Base-by-base conservation (phyloP, 64 coral and sea anemone species). In the Stichodactyla mertensii region DNA sequence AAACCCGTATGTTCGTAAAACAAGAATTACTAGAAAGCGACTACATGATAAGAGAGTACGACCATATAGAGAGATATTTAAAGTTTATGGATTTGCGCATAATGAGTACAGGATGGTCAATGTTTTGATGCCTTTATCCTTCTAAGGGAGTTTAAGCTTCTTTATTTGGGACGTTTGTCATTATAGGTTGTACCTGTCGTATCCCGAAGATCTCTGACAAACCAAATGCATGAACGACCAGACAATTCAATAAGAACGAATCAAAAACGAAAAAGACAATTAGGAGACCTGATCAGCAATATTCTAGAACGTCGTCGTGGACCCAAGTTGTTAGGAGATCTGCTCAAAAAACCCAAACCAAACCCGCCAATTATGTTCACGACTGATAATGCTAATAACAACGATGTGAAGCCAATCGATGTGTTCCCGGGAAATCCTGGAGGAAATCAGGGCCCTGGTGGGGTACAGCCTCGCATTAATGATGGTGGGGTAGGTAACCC, bases 231-330 rank as follows among this genome's bases (percentile, higher is more conserved):
- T 81, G 78, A 7, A 74, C 36, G 16, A 81, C n/a, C 15, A 18
- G 52, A 81, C 14, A 81, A 81, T 28, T 81, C 78, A 81, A 23
- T 53, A 74, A 31, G 20, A 74, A 74, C 69, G 69, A 74, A 74
- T 18, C 13, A 1, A 8, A 85, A 64, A 64, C 54, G 14, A 85
- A 85, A 85, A 64, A 20, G 83, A 85, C 83, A 85, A 52, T 64
- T 85, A 61, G 83, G 14, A 31, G 54, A 85, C 83, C 55, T 85
- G 14, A 58, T 85, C 60, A 85, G 26, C 55, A 59, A 85, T 55
- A 56, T 85, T 18, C 56, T 85, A 31, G 51, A 85, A 24, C 22
- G 83, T 10, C 53, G 83, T 13, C 54, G 83, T 22, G 83, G 83
- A 55, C 83, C 83, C 20, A 85, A 36, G 23, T 16, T 57, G 16